Evolutionary conservation across 2,888 invertebrate genomes (phyloP).

Genomic region (Drosophila vallismaia): DNA sequence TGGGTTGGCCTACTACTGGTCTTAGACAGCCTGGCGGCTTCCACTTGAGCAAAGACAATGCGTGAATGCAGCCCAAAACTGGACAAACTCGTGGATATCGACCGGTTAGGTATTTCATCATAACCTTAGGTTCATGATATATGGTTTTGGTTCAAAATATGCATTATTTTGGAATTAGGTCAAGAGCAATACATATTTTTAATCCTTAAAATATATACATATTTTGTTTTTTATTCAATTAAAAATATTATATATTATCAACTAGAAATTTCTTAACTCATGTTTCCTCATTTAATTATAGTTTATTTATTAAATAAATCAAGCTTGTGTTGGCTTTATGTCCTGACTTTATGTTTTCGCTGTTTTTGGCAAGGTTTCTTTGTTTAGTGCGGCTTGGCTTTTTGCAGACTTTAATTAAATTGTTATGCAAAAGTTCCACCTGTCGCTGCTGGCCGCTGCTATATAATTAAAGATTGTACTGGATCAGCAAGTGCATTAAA

Average conservation of each 20-base stretch:
- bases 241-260: no score
- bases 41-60: slow-evolving; percentile 37
- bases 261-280: no score
- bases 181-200: background rate
- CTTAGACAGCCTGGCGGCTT: slow-evolving; percentile 68
- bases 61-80: slow-evolving; percentile 36
- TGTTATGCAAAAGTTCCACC: slow-evolving; percentile 79
- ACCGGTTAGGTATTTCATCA: slow-evolving; percentile 19
- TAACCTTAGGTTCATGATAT: background rate
- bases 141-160: background rate
- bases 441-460: slow-evolving; percentile 50
- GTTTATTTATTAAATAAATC: slow-evolving; percentile 64
- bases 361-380: slow-evolving; percentile 51
- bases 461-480: slow-evolving; percentile 71
- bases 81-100: slow-evolving; percentile 16
- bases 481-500: slow-evolving; percentile 64
- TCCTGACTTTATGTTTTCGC: slow-evolving; percentile 52
- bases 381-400: slow-evolving; percentile 7
- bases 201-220: no score
- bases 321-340: slow-evolving; percentile 13
- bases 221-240: background rate
- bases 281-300: no score
- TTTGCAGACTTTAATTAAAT: slow-evolving; percentile 72
- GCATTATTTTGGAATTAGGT: background rate
- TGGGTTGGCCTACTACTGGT: slow-evolving; percentile 46